These are phyloP conservation scores for Callosobruchus maculatus DNA, from an alignment of 2,888 invertebrate genomes.

Conservation along the genomic window DNA sequence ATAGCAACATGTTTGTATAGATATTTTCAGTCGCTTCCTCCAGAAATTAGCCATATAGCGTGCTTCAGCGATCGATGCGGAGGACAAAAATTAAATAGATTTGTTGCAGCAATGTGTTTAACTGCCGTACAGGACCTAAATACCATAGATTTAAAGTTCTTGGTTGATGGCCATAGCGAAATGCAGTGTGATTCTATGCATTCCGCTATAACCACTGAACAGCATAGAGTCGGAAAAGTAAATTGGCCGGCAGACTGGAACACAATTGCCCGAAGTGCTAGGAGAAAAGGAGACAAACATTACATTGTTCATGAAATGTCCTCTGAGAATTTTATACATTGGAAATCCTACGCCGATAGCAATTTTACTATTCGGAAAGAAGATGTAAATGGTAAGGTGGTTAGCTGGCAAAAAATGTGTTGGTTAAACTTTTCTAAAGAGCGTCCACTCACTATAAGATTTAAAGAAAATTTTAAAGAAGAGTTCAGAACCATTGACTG, in stretches of 20 bases:
- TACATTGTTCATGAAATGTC: constrained; percentile 10
- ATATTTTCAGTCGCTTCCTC: constrained; percentile 25
- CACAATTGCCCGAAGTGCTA: constrained; percentile 14
- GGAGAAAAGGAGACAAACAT: constrained; percentile 12
- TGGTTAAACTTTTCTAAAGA: constrained; percentile 3
- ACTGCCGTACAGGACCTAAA: constrained; percentile 22
- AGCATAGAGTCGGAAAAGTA: constrained; percentile 20
- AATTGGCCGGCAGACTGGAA: constrained; percentile 14
- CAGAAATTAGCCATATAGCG: constrained; percentile 13
- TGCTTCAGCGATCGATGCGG: constrained; percentile 31
- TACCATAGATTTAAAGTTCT: constrained; percentile 25
- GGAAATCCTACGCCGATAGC: constrained; percentile 7
- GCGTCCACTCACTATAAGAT: no score
- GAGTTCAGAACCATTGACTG: no score
- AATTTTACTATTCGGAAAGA: constrained; percentile 6
- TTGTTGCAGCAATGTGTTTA: constrained; percentile 26
- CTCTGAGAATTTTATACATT: constrained; percentile 7
- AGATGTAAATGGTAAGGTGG: background rate
- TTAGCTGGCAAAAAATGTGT: constrained; percentile 11
- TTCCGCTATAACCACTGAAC: constrained; percentile 24
- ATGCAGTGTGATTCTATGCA: constrained; percentile 23
- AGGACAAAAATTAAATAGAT: constrained; percentile 32
- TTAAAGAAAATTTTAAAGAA: no score
- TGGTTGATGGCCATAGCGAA: constrained; percentile 15
- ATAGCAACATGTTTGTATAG: constrained; percentile 18